Evolutionary conservation across 2,113 vertebrate genomes (phyloP).

Genomic region (Neomonachus schauinslandi): DNA sequence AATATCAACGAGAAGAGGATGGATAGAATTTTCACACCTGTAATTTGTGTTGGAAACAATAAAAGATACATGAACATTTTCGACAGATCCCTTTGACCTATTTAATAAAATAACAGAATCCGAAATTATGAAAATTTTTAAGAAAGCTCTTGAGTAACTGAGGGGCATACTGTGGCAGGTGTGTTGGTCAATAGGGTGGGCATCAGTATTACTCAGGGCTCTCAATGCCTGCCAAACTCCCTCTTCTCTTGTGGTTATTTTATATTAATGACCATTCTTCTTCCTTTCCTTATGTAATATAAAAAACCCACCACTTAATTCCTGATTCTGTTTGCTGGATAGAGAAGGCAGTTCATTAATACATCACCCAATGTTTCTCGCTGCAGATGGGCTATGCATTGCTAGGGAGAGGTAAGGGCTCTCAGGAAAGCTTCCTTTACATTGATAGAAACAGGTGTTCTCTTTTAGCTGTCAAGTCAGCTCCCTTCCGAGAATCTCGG

Average conservation of each 20-base stretch:
- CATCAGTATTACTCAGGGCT: not conserved
- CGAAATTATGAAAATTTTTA: not conserved
- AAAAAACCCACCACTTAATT: not conserved
- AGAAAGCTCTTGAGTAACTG: not conserved
- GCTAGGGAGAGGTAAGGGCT: conserved; percentile 41
- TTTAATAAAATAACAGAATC: not conserved
- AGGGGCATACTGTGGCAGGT: not conserved
- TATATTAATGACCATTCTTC: not conserved
- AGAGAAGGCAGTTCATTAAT: conserved; percentile 43
- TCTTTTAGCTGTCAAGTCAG: conserved; percentile 78
- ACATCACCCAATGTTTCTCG: conserved; percentile 53
- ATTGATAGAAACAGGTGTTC: conserved; percentile 84
- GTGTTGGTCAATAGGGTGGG: not conserved
- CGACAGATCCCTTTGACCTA: not conserved
- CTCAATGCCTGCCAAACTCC: not conserved
- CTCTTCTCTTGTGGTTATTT: not conserved
- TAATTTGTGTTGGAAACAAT: not conserved
- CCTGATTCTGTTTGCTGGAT: conserved; percentile 10
- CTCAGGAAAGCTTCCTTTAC: conserved; percentile 67
- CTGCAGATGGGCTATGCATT: conserved; percentile 57
- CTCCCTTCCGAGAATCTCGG: conserved; percentile 80
- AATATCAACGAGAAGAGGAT: not conserved
- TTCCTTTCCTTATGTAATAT: not conserved
- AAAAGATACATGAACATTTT: not conserved
- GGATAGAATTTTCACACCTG: conserved; percentile 49